A percentile compares a stretch with the other conserved stretches of the same genome.
phyloP scores from a whole-genome alignment of 2,797 vertebrate species.

The Pteronotus mesoamericanus region DNA sequence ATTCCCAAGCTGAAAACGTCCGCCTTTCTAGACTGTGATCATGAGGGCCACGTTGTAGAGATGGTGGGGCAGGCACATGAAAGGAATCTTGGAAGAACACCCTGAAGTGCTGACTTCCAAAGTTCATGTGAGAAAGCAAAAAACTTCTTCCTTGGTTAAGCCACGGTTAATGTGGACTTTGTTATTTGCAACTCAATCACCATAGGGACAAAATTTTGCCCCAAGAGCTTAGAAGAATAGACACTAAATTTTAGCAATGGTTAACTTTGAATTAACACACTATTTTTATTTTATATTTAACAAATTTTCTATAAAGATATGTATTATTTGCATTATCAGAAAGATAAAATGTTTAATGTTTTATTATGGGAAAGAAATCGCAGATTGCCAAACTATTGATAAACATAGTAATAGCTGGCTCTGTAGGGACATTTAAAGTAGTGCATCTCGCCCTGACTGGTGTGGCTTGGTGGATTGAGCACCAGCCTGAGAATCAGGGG shows the following conservation, averaged over 20 bases:
- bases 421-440: neutral
- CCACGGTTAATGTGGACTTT: neutral
- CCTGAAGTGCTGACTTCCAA: neutral
- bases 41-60: neutral
- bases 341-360: conserved; percentile 9
- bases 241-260: neutral
- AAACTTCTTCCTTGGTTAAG: neutral
- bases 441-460: too few relatives aligned
- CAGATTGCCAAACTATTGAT: neutral
- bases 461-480: too few relatives aligned
- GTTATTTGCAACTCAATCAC: neutral
- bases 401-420: neutral
- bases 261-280: neutral
- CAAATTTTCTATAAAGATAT: neutral
- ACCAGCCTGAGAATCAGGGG: too few relatives aligned
- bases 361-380: conserved; percentile 5
- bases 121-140: neutral
- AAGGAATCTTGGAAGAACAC: neutral
- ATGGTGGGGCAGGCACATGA: neutral
- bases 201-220: neutral
- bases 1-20: neutral
- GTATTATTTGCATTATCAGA: neutral
- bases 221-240: neutral
- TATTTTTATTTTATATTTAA: conserved; percentile 4
- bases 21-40: neutral